A percentile compares a stretch with the other conserved stretches of the same genome.
Evolutionary conservation across 2,888 invertebrate species (phyloP).

Genomic region (Vesta saturnalis): DNA sequence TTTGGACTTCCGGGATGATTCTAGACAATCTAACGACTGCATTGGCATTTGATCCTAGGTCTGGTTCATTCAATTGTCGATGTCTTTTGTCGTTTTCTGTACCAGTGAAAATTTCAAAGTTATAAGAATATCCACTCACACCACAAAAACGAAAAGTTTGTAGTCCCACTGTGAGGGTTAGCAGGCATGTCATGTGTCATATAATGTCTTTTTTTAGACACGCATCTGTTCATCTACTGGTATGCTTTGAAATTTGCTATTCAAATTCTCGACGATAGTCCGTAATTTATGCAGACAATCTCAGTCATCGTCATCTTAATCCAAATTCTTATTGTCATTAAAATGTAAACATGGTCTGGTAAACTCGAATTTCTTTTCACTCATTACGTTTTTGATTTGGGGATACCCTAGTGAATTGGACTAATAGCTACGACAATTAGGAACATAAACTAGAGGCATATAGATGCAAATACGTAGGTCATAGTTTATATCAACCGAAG

Average conservation of each 20-base stretch:
- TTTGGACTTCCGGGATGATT: conserved; percentile 48
- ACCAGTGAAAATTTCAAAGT: conserved; percentile 53
- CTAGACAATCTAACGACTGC: conserved; percentile 52
- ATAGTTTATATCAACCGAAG: conserved; percentile 1
- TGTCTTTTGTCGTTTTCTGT: background rate
- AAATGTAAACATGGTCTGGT: conserved; percentile 45
- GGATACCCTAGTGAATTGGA: conserved; percentile 36
- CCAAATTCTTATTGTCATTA: conserved; percentile 40
- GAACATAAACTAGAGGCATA: conserved; percentile 42
- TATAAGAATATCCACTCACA: conserved; percentile 49
- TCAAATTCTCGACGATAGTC: conserved; percentile 39
- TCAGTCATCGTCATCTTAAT: conserved; percentile 25
- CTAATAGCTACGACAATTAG: conserved; percentile 45
- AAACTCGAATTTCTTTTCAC: conserved; percentile 46
- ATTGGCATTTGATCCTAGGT: conserved; percentile 52
- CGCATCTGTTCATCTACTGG: conserved; percentile 47
- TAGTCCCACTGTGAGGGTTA: conserved; percentile 56
- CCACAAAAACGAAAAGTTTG: conserved; percentile 49
- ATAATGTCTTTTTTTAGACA: conserved; percentile 42
- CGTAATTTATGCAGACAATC: conserved; percentile 43
- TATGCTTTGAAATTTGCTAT: conserved; percentile 35
- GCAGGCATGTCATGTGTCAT: conserved; percentile 53
- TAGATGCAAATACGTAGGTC: conserved; percentile 42
- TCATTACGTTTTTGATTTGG: conserved; percentile 44
- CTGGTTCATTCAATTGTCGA: conserved; percentile 43